These are phyloP conservation scores for Eubasilissa regina DNA, from an alignment of 1,140 invertebrate genomes.

Conservation along the genomic window DNA sequence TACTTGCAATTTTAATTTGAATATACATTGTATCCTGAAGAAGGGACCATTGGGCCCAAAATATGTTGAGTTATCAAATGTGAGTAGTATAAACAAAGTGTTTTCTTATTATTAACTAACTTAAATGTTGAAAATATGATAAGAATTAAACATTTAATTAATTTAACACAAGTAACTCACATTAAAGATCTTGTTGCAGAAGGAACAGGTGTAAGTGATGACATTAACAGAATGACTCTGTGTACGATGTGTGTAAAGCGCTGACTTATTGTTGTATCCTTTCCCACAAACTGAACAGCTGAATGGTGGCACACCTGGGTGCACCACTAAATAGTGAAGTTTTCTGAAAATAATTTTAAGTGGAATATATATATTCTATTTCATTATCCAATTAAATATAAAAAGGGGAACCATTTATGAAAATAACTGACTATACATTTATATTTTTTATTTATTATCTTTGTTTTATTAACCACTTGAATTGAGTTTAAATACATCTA, in stretches of 20 bases:
- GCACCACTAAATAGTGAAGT: slow-evolving; percentile 67
- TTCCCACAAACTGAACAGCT: slow-evolving; percentile 67
- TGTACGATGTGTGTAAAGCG: slow-evolving; percentile 68
- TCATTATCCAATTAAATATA: too few relatives aligned
- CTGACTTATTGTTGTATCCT: slow-evolving; percentile 69
- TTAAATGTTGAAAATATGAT: background rate
- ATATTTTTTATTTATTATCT: too few relatives aligned
- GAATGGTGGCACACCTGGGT: slow-evolving; percentile 66
- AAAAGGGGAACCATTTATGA: too few relatives aligned
- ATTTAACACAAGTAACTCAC: slow-evolving; percentile 59
- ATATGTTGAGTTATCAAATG: too few relatives aligned
- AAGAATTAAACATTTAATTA: background rate
- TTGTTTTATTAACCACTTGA: too few relatives aligned
- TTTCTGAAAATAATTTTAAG: slow-evolving; percentile 62
- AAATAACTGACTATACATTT: too few relatives aligned
- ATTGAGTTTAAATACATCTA: too few relatives aligned
- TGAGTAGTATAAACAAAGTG: too few relatives aligned
- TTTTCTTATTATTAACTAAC: too few relatives aligned
- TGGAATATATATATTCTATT: background rate
- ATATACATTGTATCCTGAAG: too few relatives aligned
- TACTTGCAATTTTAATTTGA: too few relatives aligned
- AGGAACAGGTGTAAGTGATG: slow-evolving; percentile 66
- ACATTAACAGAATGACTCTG: slow-evolving; percentile 65
- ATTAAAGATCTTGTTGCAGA: slow-evolving; percentile 66
- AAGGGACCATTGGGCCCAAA: too few relatives aligned